Base-by-base conservation (phyloP, 2,113 vertebrate genomes). In the Prolemur simus region DNA sequence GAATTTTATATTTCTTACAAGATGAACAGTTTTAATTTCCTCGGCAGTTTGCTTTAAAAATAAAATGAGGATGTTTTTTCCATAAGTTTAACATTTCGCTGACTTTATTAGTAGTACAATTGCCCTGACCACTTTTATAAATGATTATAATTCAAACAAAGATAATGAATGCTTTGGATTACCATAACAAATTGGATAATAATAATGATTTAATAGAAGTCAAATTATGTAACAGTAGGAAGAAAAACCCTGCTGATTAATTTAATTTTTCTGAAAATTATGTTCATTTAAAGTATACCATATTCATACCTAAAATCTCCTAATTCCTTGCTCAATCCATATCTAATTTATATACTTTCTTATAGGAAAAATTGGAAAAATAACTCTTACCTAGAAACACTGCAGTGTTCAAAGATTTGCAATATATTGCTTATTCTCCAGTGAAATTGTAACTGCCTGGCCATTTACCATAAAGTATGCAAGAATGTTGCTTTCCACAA, bases 21-120 rank as follows among this genome's bases (percentile, higher is more conserved):
- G 76, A 96, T 80, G 64, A 88, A 95, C 73, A 95, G 58, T 76
- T 96, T 97, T 81, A 56, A 95, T 97, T 96, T 97, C 87, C 73
- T 73, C 18, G 27, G 73, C 45, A 88, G 71, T 95, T 86, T 86
- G 66, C 52, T 97, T 96, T 91, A 60, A 95, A 97, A 97, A 95
- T 80, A 90, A 91, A 91, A 85, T 85, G 83, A 97, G 69, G n/a
- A 88, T 94, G 69, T 91, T 96, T 89, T 60, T 58, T 86, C 47
- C 34, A 1, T 91, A 93, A 71, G n/a, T 90, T 74, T 73, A 95
- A 92, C 90, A 93, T 95, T 92, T 82, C 87, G 85, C n/a, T 87
- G 92, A 83, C 39, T 92, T 93, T 54, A 81, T 93, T 81, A 66
- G n/a, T 71, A 64, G 37, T 89, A 86, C 45, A 66, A 69, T 91